Percentiles rank a stretch among this genome's conserved stretches.
Conservation (phyloP, 2,113 vertebrate genomes). For the Ciconia maguari region DNA sequence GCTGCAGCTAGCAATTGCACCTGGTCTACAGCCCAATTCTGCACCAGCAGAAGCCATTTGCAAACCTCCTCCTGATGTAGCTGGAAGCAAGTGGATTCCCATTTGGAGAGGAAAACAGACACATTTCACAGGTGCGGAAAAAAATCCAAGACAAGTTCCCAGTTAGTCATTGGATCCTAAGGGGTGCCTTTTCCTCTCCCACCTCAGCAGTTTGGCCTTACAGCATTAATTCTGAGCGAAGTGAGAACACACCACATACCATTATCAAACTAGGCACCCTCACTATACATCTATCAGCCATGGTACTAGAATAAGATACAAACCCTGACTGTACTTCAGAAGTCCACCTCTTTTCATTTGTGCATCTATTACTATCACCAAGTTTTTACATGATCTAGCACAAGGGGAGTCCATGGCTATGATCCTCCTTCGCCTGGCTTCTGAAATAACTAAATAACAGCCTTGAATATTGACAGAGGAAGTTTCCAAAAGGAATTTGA, state of each 20-base stretch:
- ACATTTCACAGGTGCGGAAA: background rate
- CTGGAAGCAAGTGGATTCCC: background rate
- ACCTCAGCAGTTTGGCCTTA: background rate
- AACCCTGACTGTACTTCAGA: background rate
- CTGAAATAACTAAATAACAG: conserved; percentile 21
- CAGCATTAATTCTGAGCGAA: background rate
- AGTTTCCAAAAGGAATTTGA: conserved; percentile 11
- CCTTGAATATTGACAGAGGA: background rate
- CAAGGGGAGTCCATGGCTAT: background rate
- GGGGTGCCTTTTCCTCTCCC: background rate
- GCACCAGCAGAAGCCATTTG: background rate
- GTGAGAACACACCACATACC: background rate
- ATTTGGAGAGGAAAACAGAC: background rate
- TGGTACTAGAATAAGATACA: background rate
- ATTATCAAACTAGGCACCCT: background rate
- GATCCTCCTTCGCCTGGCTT: background rate
- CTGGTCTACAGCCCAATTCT: background rate
- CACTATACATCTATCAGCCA: background rate
- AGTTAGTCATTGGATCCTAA: background rate
- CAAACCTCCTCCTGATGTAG: background rate
- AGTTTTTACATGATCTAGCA: background rate
- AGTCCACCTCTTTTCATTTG: background rate
- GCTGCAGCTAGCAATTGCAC: background rate
- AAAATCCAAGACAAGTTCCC: background rate
- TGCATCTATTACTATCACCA: background rate